These are phyloP conservation scores for Scyliorhinus canicula DNA, from an alignment of 2,797 vertebrate genomes.

Conservation along the genomic window DNA sequence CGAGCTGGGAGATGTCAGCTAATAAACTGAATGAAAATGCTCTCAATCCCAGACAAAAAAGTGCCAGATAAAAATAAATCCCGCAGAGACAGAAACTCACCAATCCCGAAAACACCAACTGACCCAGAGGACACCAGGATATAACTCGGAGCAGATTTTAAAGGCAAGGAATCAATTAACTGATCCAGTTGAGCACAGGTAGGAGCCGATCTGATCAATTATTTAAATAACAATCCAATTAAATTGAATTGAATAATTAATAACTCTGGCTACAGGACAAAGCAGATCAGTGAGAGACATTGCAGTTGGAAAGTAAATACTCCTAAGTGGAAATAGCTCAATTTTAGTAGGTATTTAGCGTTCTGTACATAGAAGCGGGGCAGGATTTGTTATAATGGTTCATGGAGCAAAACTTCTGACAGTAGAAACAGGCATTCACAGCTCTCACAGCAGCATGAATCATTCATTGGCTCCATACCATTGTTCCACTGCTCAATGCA, in stretches of 20 bases:
- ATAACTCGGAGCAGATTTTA: not conserved
- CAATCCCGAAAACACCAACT: not conserved
- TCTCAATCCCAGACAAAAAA: conserved; percentile 2
- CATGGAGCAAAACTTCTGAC: not conserved
- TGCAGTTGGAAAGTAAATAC: conserved; percentile 27
- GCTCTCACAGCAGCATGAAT: not conserved
- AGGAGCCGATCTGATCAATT: conserved; percentile 37
- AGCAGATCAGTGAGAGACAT: not conserved
- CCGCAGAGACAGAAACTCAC: not conserved
- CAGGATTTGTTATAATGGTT: not conserved
- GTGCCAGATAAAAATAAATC: not conserved
- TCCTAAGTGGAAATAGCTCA: not conserved
- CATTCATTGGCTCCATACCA: not conserved
- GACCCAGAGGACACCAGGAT: not conserved
- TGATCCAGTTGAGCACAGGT: conserved; percentile 24
- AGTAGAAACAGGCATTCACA: not conserved
- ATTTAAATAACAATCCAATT: conserved; percentile 39
- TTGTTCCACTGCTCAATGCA: not conserved
- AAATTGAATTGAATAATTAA: conserved; percentile 33
- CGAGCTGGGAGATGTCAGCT: not conserved
- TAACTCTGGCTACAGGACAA: not conserved
- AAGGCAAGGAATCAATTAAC: conserved; percentile 31
- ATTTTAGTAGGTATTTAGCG: conserved; percentile 2
- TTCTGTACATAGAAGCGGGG: not conserved
- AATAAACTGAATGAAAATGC: conserved; percentile 34